These are phyloP conservation scores for Decapterus maruadsi DNA, from an alignment of 2,797 vertebrate genomes.

Conservation along the genomic window DNA sequence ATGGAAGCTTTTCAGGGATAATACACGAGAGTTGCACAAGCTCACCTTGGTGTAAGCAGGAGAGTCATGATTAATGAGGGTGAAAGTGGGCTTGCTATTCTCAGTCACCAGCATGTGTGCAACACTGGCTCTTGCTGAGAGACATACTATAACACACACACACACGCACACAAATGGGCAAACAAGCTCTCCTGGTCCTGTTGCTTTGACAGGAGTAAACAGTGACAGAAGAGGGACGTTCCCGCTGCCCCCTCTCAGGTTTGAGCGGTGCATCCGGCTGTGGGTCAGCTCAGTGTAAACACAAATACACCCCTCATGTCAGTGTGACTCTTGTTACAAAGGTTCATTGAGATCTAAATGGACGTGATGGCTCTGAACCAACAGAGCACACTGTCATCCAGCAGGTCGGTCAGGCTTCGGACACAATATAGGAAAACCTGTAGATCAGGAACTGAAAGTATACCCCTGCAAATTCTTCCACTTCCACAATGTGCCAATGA, in stretches of 20 bases:
- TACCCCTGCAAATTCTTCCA: neutral
- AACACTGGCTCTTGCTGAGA: conserved; percentile 32
- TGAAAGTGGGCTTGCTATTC: conserved; percentile 29
- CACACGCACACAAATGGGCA: conserved; percentile 1
- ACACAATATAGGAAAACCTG: conserved; percentile 26
- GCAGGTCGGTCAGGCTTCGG: conserved; percentile 1
- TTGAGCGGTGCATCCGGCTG: conserved; percentile 14
- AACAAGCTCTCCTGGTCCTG: conserved; percentile 39
- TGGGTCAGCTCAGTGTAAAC: conserved; percentile 46
- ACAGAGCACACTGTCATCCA: conserved; percentile 13
- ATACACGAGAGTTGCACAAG: conserved; percentile 16
- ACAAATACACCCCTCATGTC: conserved; percentile 37
- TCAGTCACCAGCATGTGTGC: conserved; percentile 17
- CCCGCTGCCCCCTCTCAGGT: conserved; percentile 36
- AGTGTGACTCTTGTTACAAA: conserved; percentile 33
- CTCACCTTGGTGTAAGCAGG: conserved; percentile 12
- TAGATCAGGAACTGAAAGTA: conserved; percentile 32
- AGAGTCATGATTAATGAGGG: conserved; percentile 51
- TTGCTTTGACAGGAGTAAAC: conserved; percentile 50
- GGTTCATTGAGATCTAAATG: conserved; percentile 41
- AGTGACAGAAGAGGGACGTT: conserved; percentile 19
- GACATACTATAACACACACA: conserved; percentile 20
- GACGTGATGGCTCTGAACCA: conserved; percentile 41
- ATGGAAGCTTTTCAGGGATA: conserved; percentile 5
- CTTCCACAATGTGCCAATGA: too few relatives aligned